Evolutionary conservation across 2,888 invertebrate genomes (phyloP), one percentile per base, ranked within the genome.

Genomic region (Pterobdella sp.): DNA sequence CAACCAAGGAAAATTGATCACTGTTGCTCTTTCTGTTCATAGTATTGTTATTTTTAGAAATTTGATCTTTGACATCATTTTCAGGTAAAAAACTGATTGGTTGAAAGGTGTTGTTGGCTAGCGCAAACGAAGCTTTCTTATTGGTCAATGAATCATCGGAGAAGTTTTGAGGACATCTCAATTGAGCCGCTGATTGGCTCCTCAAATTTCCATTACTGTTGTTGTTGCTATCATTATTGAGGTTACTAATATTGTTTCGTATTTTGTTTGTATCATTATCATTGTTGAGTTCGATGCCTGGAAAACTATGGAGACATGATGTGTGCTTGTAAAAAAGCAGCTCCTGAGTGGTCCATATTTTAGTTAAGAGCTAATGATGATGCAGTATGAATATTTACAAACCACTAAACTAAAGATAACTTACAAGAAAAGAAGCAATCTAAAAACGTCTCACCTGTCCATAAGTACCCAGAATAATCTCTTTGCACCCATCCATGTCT

Each of bases 401-500:
- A n/a, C n/a, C n/a, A n/a, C n/a, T n/a, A n/a, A n/a, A n/a, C n/a
- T n/a, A n/a, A n/a, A n/a, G n/a, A n/a, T n/a, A n/a, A n/a, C n/a
- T n/a, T n/a, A n/a, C n/a, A 64, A 64, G 7, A 14, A 64, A 26
- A n/a, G 18, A 14, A 66, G 18, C 10, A 7, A 31, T 26, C 52
- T 35, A 68, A 18, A n/a, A 26, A n/a, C 49, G 4, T 32, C 26
- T 35, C 1, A 74, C 88, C 82, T 88, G 88, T 49, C 87, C 87
- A 81, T 88, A 89, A 14, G 88, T 89, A 72, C 90, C 90, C 49
- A 90, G 82, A 32, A 90, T 79, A 74, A 90, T 87, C 84, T 90
- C 90, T 79, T 88, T 87, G 73, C 85, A 81, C 0, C 89, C 88
- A 82, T 90, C 90, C 85, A 90, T 88, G 81, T 90, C 88, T 70